Evolutionary conservation across 2,113 vertebrate species (phyloP).

Genomic region (Platysternon megacephalum): DNA sequence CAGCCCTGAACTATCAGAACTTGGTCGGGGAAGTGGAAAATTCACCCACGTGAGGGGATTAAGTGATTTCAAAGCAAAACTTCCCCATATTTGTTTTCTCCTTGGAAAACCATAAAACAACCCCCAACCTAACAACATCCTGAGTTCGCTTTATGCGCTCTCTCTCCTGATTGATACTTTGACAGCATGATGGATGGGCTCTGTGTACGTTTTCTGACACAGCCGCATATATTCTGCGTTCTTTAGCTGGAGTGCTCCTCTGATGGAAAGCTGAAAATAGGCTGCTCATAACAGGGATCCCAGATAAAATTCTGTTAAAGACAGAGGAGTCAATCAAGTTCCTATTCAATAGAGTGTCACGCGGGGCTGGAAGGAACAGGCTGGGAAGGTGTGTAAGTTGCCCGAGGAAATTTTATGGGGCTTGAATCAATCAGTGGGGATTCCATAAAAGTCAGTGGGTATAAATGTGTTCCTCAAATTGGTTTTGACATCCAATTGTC

Average conservation of each 20-base stretch:
- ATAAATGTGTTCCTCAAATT: slow-evolving; percentile 63
- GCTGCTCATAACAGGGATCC: slow-evolving; percentile 33
- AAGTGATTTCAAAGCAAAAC: not conserved
- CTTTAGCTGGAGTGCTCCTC: not conserved
- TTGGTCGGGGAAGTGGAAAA: not conserved
- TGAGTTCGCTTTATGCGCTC: not conserved
- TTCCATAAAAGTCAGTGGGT: slow-evolving; percentile 64
- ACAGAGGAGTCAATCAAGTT: slow-evolving; percentile 4
- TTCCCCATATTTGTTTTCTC: slow-evolving; percentile 22
- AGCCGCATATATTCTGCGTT: not conserved
- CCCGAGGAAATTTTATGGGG: slow-evolving; percentile 48
- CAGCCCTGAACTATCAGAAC: not conserved
- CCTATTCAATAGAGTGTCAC: not conserved
- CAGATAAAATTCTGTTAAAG: slow-evolving; percentile 7
- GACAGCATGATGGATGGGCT: slow-evolving; percentile 39
- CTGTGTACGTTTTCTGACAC: slow-evolving; percentile 20
- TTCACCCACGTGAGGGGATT: not conserved
- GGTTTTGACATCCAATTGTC: slow-evolving; percentile 76
- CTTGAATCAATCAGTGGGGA: slow-evolving; percentile 66
- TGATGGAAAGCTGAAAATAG: slow-evolving; percentile 21
- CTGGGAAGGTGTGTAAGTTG: not conserved
- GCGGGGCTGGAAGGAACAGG: not conserved
- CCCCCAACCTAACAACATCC: not conserved
- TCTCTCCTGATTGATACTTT: not conserved
- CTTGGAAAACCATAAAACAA: not conserved